Evolutionary conservation across 1,140 invertebrate species (phyloP).

Genomic region (Whitmania pigra): DNA sequence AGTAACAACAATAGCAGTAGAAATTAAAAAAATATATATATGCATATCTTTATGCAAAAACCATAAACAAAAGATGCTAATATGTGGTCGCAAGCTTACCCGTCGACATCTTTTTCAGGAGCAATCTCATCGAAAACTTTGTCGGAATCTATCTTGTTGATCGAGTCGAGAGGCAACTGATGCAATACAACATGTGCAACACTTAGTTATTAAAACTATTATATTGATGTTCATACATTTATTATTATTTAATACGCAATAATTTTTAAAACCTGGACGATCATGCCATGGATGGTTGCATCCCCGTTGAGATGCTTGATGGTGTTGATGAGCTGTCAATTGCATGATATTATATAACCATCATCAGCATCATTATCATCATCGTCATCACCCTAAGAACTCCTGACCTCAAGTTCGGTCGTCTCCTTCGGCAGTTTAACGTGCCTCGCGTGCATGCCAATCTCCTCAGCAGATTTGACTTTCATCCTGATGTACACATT

Average conservation of each 20-base stretch:
- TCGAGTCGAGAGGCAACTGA: constrained; percentile 73
- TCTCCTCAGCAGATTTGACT: constrained; percentile 74
- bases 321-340: constrained; percentile 51
- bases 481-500: constrained; percentile 98
- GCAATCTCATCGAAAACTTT: constrained; percentile 71
- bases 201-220: background rate
- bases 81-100: no score
- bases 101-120: constrained; percentile 85
- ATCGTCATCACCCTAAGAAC: background rate
- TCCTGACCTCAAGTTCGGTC: constrained; percentile 45
- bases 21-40: background rate
- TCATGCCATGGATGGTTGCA: constrained; percentile 77
- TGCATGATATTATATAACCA: no score
- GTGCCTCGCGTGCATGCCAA: constrained; percentile 73
- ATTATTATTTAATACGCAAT: background rate
- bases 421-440: constrained; percentile 65
- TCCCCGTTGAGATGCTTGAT: constrained; percentile 69
- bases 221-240: background rate
- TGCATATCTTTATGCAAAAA: background rate
- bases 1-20: background rate
- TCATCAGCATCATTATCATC: no score
- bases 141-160: constrained; percentile 68
- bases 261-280: constrained; percentile 58
- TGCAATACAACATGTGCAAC: background rate
- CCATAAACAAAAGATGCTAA: no score